These are phyloP conservation scores for Sebastes taczanowskii DNA, from an alignment of 2,797 vertebrate species.

Conservation along the genomic window DNA sequence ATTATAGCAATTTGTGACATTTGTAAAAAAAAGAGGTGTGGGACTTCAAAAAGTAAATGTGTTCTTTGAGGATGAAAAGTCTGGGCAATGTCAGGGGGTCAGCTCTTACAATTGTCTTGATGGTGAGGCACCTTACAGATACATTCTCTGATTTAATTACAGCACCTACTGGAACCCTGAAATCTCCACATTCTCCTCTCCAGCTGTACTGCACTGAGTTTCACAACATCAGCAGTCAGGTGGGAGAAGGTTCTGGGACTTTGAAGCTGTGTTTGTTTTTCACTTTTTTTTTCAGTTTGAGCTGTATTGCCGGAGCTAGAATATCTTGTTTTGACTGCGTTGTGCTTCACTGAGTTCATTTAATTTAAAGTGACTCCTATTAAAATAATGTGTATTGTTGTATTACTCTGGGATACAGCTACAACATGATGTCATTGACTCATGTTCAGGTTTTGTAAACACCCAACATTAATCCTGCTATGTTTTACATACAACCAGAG, in stretches of 20 bases:
- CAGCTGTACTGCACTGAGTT: not conserved
- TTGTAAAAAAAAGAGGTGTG: conserved; percentile 25
- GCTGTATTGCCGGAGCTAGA: not conserved
- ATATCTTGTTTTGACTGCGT: not conserved
- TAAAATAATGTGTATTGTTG: not conserved
- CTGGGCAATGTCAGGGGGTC: not conserved
- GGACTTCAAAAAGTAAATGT: not conserved
- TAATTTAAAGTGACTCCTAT: not conserved
- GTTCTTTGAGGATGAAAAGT: conserved; percentile 7
- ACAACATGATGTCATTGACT: not conserved
- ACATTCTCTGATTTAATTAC: not conserved
- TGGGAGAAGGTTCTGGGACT: not conserved
- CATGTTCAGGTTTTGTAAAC: not conserved
- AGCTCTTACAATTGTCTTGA: not conserved
- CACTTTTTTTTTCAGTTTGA: not conserved
- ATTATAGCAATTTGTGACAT: conserved; percentile 54
- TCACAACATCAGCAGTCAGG: not conserved
- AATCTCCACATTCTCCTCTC: not conserved
- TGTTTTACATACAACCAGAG: not conserved
- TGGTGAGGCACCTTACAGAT: not conserved
- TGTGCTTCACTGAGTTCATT: not conserved
- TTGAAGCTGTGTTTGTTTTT: not conserved
- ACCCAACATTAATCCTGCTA: not conserved
- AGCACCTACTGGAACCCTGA: not conserved
- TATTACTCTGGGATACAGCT: not conserved